phyloP scores from a whole-genome alignment of 2,888 invertebrate genomes.

The Eilema caniola region DNA sequence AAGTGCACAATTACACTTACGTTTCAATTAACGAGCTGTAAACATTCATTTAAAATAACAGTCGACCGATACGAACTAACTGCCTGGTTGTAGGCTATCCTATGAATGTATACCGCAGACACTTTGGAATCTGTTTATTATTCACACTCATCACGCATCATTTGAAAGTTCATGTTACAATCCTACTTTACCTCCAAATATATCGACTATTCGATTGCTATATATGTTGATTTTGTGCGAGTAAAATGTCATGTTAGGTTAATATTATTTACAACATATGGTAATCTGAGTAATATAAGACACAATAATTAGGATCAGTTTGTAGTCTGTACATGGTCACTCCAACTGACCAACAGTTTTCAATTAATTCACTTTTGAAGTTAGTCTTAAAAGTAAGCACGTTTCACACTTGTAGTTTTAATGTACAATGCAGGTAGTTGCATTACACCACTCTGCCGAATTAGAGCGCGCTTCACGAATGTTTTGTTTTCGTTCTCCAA shows the following conservation, averaged over 20 bases:
- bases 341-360: too few species aligned
- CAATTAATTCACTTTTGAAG: not conserved
- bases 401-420: not conserved
- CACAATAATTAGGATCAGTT: too few species aligned
- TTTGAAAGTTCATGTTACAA: not conserved
- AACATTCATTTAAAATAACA: slow-evolving; percentile 1
- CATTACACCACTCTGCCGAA: not conserved
- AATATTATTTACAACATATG: not conserved
- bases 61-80: not conserved
- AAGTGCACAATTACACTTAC: not conserved
- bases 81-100: too few species aligned
- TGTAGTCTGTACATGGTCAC: too few species aligned
- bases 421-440: not conserved
- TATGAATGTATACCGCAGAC: not conserved
- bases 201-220: not conserved
- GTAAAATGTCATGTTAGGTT: not conserved
- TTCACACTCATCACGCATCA: not conserved
- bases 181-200: not conserved
- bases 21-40: slow-evolving; percentile 4
- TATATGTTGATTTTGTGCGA: not conserved
- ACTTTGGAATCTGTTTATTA: not conserved
- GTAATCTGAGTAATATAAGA: too few species aligned
- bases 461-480: not conserved
- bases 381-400: not conserved
- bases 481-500: slow-evolving; percentile 1